Base-by-base conservation (phyloP, 2,888 invertebrate species). In the Arge pagana region DNA sequence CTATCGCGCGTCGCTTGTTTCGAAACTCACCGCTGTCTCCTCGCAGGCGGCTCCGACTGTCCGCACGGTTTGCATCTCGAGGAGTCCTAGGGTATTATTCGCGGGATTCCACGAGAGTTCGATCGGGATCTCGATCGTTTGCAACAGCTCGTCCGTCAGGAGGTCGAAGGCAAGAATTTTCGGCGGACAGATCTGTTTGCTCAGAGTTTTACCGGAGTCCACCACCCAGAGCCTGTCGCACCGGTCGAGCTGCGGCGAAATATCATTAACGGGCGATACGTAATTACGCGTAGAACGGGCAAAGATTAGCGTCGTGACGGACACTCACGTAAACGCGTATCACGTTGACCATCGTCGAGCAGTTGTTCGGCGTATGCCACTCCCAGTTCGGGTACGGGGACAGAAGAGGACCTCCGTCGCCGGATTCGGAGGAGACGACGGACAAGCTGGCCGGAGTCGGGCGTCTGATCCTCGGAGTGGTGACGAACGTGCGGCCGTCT, bases 401-500 rank as follows among this genome's bases (percentile, higher is more conserved):
- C 42, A 88, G 72, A 64, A 35, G 80, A 76, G 5, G 81, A 72
- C 10, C 81, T 75, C 26, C 80, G 10, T 0, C 63, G 56, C 78
- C 78, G 0, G 52, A 59, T 28, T 57, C 49, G 8, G 68, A 56
- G 8, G 73, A 63, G 2, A 91, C 80, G 0, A 80, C 82, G 1
- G 85, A 87, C 35, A 91, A 71, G 0, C 87, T 84, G 1, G 85
- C 82, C 0, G 90, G 90, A 10, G 87, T 82, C 0, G 90, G 90
- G n/a, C n/a, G n/a, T 0, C 49, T 0, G 1, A 70, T 72, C 63
- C 82, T 83, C 59, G 89, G 86, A 3, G 87, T 77, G 0, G 90
- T 85, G 0, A 89, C 80, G 64, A 90, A 89, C 6, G 85, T 77
- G 37, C 60, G 51, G 36, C 61, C 56, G 48, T 64, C 64, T 63